phyloP scores from a whole-genome alignment of 2,113 vertebrate species.

The Recurvirostra avosetta region DNA sequence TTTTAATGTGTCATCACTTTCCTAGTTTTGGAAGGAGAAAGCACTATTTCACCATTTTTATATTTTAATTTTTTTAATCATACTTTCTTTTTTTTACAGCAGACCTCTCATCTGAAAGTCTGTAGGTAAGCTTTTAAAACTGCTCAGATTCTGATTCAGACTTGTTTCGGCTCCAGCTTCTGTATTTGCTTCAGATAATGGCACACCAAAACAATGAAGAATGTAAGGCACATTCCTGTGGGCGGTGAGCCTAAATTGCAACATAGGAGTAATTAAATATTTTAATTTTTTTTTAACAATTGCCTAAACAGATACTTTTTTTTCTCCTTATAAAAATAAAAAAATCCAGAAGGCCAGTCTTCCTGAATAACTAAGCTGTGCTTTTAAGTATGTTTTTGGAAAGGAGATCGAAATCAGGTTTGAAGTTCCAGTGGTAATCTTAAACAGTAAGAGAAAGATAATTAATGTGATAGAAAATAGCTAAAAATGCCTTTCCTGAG shows the following conservation, averaged over 20 bases:
- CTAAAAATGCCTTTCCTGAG: background rate
- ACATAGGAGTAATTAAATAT: background rate
- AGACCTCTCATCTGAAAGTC: constrained; percentile 71
- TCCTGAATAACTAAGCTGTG: background rate
- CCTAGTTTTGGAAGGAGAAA: background rate
- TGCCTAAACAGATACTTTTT: background rate
- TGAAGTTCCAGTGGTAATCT: background rate
- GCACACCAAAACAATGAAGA: constrained; percentile 5
- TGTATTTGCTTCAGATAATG: constrained; percentile 16
- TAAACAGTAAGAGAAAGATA: background rate
- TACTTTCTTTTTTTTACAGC: constrained; percentile 66
- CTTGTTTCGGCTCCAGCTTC: constrained; percentile 22
- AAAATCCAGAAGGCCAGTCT: background rate
- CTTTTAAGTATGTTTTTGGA: background rate
- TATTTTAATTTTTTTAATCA: background rate
- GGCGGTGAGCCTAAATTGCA: background rate
- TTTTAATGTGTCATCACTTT: background rate
- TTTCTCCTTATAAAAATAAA: background rate
- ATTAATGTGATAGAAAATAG: background rate
- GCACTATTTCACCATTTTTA: background rate
- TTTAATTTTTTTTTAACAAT: background rate
- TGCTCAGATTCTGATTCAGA: background rate
- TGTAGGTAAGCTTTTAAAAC: constrained; percentile 68
- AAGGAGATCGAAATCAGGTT: background rate
- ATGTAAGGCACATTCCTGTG: background rate